Conservation (phyloP, 2,888 invertebrate genomes). For the Melanchra persicariae region DNA sequence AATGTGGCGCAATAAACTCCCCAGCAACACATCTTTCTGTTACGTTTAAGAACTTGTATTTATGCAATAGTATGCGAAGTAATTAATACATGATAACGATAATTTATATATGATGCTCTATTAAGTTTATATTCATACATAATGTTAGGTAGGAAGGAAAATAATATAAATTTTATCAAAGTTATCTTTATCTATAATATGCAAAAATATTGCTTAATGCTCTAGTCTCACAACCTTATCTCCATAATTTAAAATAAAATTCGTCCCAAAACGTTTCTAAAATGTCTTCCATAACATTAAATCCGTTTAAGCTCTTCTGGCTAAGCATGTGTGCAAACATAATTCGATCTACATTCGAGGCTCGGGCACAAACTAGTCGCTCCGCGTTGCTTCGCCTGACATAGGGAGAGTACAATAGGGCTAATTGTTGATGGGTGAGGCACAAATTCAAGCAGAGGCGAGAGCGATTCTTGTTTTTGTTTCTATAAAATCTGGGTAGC, state of each 20-base stretch:
- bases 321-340: conserved; percentile 84
- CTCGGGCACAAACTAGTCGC: conserved; percentile 52
- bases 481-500: neutral
- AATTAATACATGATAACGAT: too few relatives aligned
- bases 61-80: too few relatives aligned
- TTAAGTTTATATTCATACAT: neutral
- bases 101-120: neutral
- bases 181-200: neutral
- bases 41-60: too few relatives aligned
- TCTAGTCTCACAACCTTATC: neutral
- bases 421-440: conserved; percentile 71
- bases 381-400: conserved; percentile 43
- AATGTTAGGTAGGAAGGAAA: neutral
- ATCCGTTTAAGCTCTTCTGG: conserved; percentile 58
- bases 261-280: conserved; percentile 34
- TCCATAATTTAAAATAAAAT: conserved; percentile 39
- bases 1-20: too few relatives aligned
- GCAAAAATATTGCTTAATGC: neutral
- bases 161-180: neutral
- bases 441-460: conserved; percentile 62
- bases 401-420: conserved; percentile 80
- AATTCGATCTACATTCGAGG: conserved; percentile 81
- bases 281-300: conserved; percentile 66
- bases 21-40: too few relatives aligned
- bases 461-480: conserved; percentile 7